Percentiles rank a stretch among this genome's conserved stretches.
Evolutionary conservation across 2,888 invertebrate species (phyloP).

Genomic region (Microctonus hyperodae): DNA sequence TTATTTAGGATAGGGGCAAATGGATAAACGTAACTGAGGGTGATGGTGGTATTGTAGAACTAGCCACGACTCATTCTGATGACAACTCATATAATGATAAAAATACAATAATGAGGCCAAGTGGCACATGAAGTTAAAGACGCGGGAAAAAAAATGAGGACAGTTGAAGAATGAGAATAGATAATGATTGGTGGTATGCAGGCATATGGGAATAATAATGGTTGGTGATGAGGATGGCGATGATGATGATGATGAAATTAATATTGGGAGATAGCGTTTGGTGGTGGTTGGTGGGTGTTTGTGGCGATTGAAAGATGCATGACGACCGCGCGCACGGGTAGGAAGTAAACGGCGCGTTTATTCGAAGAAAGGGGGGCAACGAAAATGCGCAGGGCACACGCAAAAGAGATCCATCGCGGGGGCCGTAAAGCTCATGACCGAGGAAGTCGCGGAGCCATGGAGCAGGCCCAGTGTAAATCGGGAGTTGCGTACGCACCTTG

Average conservation of each 20-base stretch:
- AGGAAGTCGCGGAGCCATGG: conserved; percentile 65
- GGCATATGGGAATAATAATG: background rate
- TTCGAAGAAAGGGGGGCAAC: conserved; percentile 52
- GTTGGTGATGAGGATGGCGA: background rate
- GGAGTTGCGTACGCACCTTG: conserved; percentile 94
- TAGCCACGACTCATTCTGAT: background rate
- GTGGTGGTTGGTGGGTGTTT: conserved; percentile 3
- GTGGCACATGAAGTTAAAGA: background rate
- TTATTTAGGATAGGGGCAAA: background rate
- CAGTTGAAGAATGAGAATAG: background rate
- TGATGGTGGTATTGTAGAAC: background rate
- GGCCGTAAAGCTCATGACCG: conserved; percentile 53
- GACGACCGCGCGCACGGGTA: conserved; percentile 34
- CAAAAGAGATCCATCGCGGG: conserved; percentile 51
- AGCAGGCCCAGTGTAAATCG: conserved; percentile 89
- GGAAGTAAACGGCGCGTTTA: conserved; percentile 51
- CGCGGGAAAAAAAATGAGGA: background rate
- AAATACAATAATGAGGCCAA: background rate
- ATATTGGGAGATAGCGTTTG: background rate
- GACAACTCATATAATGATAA: background rate
- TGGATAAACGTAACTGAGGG: background rate
- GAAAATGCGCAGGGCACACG: conserved; percentile 59
- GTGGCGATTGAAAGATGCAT: conserved; percentile 22
- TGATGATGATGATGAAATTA: background rate
- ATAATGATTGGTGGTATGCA: background rate